Evolutionary conservation across 1,140 invertebrate species (phyloP), one percentile per base, ranked within the genome.

Genomic region (Drosophila truncata): DNA sequence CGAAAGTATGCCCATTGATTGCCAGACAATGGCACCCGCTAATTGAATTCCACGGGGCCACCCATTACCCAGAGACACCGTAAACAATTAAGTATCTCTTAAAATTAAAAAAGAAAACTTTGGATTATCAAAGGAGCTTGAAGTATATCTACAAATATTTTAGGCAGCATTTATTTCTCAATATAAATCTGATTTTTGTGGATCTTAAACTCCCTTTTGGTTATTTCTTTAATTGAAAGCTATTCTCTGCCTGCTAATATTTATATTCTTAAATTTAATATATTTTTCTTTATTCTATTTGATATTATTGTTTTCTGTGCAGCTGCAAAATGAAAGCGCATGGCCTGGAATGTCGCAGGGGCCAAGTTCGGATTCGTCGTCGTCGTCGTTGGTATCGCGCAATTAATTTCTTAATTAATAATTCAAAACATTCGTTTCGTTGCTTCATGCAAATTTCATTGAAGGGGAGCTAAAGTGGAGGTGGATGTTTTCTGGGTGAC

Each of bases 351-450:
- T 86, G 72, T 44, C n/a, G 27, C 35, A 37, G 61, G 23, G 62
- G 25, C 82, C 57, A 76, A 66, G 72, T 52, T 76, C 39, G 46
- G 55, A 52, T 50, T 50, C 46, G 50, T 75, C n/a, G n/a, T n/a
- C 23, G 58, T 46, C 50, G 29, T 14, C 50, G 42, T 20, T 33
- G 29, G 13, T 20, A 71, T 37, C 72, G 72, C 49, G 80, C 69
- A 87, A 82, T 87, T 82, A 81, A 79, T 67, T 63, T 75, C 27
- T 86, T 82, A 74, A 85, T 87, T 87, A 87, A 75, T 82, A 85
- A 85, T 85, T 85, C 83, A 82, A 75, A 67, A 20, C 69, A 57
- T 73, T 75, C 74, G 52, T 49, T 65, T 66, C 60, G 39, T 60
- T 79, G 55, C 42, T 47, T 31, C 41, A 78, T 85, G 82, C 78